A percentile compares a stretch with the other conserved stretches of the same genome.
Evolutionary conservation across 2,888 invertebrate species (phyloP).

Genomic region (Callimorpha dominula): DNA sequence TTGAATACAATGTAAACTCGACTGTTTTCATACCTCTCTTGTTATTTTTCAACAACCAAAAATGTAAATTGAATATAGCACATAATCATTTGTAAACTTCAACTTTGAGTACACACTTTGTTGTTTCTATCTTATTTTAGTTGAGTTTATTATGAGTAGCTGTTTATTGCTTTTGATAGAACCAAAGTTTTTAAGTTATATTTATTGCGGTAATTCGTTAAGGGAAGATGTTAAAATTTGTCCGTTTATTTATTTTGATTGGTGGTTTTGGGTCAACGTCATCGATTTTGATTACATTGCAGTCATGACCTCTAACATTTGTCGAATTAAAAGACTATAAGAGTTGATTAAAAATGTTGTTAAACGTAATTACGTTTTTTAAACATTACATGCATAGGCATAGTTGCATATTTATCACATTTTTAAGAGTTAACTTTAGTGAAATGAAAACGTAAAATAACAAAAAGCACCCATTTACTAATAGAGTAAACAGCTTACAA

Average conservation of each 20-base stretch:
- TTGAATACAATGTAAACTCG: conserved; percentile 35
- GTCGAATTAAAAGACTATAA: not conserved
- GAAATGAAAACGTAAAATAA: not conserved
- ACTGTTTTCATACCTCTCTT: conserved; percentile 45
- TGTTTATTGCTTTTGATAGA: conserved; percentile 35
- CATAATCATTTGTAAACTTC: conserved; percentile 47
- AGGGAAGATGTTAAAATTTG: conserved; percentile 6
- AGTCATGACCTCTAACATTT: not conserved
- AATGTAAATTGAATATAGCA: conserved; percentile 51
- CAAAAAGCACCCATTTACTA: not conserved
- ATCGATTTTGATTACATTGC: too few species aligned
- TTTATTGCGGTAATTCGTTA: conserved; percentile 12
- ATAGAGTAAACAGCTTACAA: not conserved
- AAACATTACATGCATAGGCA: too few species aligned
- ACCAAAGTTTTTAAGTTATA: conserved; percentile 28
- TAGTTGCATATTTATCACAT: not conserved
- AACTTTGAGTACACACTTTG: conserved; percentile 38
- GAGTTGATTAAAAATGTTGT: not conserved
- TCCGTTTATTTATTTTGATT: conserved; percentile 12
- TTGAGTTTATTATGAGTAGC: conserved; percentile 42
- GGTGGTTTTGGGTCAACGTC: not conserved
- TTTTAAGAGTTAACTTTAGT: not conserved
- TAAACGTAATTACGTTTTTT: too few species aligned
- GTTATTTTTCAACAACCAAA: conserved; percentile 53
- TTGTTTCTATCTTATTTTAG: conserved; percentile 54